Conservation (phyloP, 2,113 vertebrate species). For the Anser cygnoides region DNA sequence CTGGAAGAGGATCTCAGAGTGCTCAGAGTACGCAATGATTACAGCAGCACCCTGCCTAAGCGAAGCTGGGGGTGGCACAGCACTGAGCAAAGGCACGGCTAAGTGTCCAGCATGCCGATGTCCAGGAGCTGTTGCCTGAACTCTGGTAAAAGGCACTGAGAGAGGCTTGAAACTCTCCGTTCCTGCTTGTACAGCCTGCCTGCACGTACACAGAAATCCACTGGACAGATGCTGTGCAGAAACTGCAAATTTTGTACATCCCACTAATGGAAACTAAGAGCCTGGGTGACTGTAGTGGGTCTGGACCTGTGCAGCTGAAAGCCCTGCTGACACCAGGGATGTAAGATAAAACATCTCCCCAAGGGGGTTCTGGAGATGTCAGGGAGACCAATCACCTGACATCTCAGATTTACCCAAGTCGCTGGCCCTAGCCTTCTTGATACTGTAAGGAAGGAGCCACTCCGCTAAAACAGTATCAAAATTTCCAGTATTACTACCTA, state of each 20-base stretch:
- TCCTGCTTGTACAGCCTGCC: fast-evolving
- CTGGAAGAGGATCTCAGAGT: not conserved
- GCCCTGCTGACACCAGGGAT: not conserved
- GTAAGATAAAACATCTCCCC: not conserved
- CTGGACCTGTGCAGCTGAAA: not conserved
- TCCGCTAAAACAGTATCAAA: not conserved
- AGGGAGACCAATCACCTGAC: not conserved
- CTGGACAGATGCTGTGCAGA: not conserved
- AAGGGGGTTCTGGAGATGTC: not conserved
- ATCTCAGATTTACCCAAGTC: not conserved
- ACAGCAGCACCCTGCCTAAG: not conserved
- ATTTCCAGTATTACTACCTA: not conserved
- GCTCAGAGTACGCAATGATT: not conserved
- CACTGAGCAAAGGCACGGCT: not conserved
- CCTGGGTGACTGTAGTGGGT: not conserved
- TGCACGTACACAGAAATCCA: not conserved
- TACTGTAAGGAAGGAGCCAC: not conserved
- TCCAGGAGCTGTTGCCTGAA: not conserved
- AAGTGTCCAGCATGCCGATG: not conserved
- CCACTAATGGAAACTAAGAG: not conserved
- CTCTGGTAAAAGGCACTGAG: not conserved
- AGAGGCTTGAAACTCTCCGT: not conserved
- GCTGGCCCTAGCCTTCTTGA: not conserved
- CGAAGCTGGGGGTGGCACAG: not conserved
- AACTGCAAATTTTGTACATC: not conserved